phyloP scores from a whole-genome alignment of 2,797 vertebrate species.

The Sebastes vulpes region DNA sequence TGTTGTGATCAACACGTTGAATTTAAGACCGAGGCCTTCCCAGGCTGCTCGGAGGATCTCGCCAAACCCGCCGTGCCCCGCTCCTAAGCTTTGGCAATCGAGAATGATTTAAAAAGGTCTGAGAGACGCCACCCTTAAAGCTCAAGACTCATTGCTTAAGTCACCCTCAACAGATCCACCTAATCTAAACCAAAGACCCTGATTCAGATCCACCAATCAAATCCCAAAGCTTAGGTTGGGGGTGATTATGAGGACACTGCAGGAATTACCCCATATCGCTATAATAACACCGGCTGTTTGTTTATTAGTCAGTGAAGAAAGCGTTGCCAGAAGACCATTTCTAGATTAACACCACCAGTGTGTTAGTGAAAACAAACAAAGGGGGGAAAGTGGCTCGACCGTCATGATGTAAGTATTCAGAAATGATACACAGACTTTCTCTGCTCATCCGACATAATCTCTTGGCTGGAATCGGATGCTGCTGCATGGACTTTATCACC shows the following conservation, averaged over 20 bases:
- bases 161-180: constrained; percentile 59
- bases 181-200: constrained; percentile 51
- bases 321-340: constrained; percentile 45
- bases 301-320: constrained; percentile 41
- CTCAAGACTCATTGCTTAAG: constrained; percentile 61
- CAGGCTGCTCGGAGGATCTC: constrained; percentile 18
- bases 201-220: constrained; percentile 57
- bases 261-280: constrained; percentile 35
- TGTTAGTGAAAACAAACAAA: constrained; percentile 78
- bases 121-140: constrained; percentile 61
- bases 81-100: constrained; percentile 65
- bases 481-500: constrained; percentile 52
- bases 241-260: constrained; percentile 60
- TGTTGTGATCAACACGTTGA: constrained; percentile 18
- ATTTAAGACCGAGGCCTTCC: constrained; percentile 45
- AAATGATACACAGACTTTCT: constrained; percentile 67
- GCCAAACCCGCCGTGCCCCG: constrained; percentile 63
- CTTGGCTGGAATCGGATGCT: constrained; percentile 39
- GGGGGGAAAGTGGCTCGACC: constrained; percentile 31
- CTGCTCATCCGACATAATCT: constrained; percentile 63
- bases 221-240: constrained; percentile 30
- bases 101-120: constrained; percentile 68
- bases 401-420: constrained; percentile 64
- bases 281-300: constrained; percentile 56
- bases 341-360: constrained; percentile 66